Conservation (phyloP, 2,797 vertebrate genomes). For the Myotis vivesi region DNA sequence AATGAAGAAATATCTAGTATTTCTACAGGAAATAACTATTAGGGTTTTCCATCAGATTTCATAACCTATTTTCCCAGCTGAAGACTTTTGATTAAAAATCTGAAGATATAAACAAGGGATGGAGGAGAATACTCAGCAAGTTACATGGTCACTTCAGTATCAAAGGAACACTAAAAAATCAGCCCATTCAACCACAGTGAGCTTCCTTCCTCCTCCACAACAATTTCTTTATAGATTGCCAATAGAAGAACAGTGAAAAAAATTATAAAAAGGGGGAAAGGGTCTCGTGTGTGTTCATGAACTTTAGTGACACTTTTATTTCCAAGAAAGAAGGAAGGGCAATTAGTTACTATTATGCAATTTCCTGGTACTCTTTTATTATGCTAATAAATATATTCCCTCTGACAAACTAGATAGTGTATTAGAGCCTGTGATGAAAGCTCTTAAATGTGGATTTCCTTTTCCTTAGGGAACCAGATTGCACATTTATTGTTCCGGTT, state of each 20-base stretch:
- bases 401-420: slow-evolving; percentile 52
- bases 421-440: slow-evolving; percentile 49
- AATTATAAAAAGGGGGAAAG: background rate
- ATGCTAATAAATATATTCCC: slow-evolving; percentile 53
- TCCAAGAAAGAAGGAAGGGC: slow-evolving; percentile 53
- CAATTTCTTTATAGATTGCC: background rate
- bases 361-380: slow-evolving; percentile 60
- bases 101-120: background rate
- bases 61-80: background rate
- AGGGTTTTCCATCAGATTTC: background rate
- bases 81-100: background rate
- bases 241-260: background rate
- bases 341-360: slow-evolving; percentile 54
- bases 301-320: slow-evolving; percentile 52
- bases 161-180: background rate
- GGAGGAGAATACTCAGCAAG: background rate
- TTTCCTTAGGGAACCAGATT: slow-evolving; percentile 49
- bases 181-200: background rate
- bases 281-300: slow-evolving; percentile 30
- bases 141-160: background rate
- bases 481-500: slow-evolving; percentile 28
- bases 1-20: background rate
- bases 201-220: background rate
- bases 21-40: background rate
- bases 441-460: slow-evolving; percentile 58